Conservation (phyloP, 2,888 invertebrate species). For the Margaritifera margaritifera region DNA sequence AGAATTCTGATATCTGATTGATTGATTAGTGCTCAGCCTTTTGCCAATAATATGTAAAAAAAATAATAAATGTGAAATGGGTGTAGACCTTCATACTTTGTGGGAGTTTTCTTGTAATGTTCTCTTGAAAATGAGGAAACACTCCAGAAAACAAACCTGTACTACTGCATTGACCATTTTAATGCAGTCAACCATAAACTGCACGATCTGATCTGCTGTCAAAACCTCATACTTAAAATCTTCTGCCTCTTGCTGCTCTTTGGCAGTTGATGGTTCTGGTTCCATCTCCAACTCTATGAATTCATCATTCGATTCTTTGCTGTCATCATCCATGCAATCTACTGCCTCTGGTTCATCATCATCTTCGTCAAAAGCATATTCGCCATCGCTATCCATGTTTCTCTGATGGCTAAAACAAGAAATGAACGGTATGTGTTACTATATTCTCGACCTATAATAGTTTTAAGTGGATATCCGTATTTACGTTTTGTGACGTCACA, state of each 20-base stretch:
- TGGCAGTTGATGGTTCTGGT: constrained; percentile 68
- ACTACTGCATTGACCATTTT: constrained; percentile 97
- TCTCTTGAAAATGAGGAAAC: neutral
- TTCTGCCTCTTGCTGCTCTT: constrained; percentile 76
- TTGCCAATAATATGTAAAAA: neutral
- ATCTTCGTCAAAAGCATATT: constrained; percentile 86
- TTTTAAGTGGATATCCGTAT: constrained; percentile 33
- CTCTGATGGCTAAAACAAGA: neutral
- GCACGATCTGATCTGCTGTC: constrained; percentile 95
- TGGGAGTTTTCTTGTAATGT: neutral
- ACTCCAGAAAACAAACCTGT: constrained; percentile 79
- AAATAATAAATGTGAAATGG: neutral
- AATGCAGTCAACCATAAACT: constrained; percentile 97
- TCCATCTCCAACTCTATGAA: constrained; percentile 79
- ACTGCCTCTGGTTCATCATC: constrained; percentile 78
- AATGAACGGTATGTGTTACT: neutral
- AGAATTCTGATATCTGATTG: too few species aligned
- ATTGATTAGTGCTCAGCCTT: too few species aligned
- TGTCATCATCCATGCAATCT: constrained; percentile 82
- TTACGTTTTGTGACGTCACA: constrained; percentile 69
- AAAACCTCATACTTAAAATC: constrained; percentile 95
- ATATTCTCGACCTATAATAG: neutral
- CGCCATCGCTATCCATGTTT: constrained; percentile 93
- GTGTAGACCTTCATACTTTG: neutral
- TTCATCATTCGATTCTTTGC: constrained; percentile 87